Base-by-base conservation (phyloP, 2,888 invertebrate species). In the Pachydiplax longipennis region DNA sequence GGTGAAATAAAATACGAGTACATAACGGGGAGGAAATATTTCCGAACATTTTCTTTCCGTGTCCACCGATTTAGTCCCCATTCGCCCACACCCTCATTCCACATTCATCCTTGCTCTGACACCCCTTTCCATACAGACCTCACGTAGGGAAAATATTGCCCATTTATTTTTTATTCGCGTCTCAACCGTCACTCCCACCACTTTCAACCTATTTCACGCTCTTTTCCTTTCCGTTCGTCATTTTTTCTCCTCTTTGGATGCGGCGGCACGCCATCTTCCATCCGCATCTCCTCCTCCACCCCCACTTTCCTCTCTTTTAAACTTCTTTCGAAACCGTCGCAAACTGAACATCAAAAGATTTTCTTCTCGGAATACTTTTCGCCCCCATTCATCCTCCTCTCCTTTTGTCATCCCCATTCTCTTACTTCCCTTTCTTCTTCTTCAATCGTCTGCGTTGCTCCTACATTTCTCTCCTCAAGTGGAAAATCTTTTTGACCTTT, bases 131-230 rank as follows among this genome's bases (percentile, higher is more conserved):
- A 13, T 18, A 10, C 44, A 1, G n/a, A 22, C 53, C 10, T 5
- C 83, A 53, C n/a, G 25, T n/a, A 82, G 22, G 10, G n/a, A 25
- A 83, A 31, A 31, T 83, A 25, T 53, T 81, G 22, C 44, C 44
- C 31, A 18, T 44, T 44, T 15, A 44, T 31, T 83, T 82, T 83
- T 53, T 83, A 13, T 22, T 5, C 40, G 44, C 12, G 40, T 37
- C 81, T 35, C 83, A 25, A 48, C 53, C 83, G 83, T 53, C 83
- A 83, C 83, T 81, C 82, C 48, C 82, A 22, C 8, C 82, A 58
- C 83, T 81, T 44, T 83, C 35, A 83, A 53, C 31, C 83, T 25
- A 83, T 83, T 83, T 83, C 83, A 83, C 83, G 83, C 83, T 83
- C 82, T 31, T 48, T 31, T 25, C 48, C 18, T 53, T 83, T 53